Conservation (phyloP, 2,113 vertebrate genomes). For the Sylvia atricapilla region DNA sequence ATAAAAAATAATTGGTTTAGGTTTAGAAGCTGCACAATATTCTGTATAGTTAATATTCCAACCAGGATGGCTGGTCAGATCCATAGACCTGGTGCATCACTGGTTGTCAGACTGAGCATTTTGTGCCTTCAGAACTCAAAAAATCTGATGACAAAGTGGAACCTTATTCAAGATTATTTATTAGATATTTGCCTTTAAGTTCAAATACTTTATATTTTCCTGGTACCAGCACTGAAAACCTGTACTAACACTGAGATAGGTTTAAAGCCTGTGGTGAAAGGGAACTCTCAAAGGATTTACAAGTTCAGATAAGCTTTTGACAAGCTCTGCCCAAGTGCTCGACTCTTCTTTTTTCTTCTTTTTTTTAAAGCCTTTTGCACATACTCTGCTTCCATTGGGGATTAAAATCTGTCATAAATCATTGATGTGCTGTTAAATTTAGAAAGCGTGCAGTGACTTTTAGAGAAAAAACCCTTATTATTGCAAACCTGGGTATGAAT, state of each 20-base stretch:
- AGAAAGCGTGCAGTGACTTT: constrained; percentile 4
- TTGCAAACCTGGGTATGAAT: not conserved
- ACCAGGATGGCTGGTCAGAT: not conserved
- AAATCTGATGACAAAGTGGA: not conserved
- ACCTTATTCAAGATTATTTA: not conserved
- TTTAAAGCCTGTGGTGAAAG: not conserved
- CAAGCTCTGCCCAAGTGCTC: constrained; percentile 18
- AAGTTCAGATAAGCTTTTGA: constrained; percentile 57
- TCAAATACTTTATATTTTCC: not conserved
- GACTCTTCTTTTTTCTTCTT: not conserved
- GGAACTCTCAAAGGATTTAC: constrained; percentile 27
- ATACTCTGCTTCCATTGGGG: not conserved
- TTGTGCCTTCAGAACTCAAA: not conserved
- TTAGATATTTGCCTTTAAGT: not conserved
- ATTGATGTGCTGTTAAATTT: constrained; percentile 43
- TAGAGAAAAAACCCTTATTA: not conserved
- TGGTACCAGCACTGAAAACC: not conserved
- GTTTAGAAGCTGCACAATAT: not conserved
- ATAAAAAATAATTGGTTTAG: not conserved
- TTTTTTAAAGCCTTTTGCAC: not conserved
- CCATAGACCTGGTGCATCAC: no score
- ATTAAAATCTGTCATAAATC: constrained; percentile 39
- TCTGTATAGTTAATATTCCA: not conserved
- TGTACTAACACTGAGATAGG: not conserved
- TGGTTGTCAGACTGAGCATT: not conserved